Conservation (phyloP, 2,797 vertebrate genomes). For the Neostethus bicornis region DNA sequence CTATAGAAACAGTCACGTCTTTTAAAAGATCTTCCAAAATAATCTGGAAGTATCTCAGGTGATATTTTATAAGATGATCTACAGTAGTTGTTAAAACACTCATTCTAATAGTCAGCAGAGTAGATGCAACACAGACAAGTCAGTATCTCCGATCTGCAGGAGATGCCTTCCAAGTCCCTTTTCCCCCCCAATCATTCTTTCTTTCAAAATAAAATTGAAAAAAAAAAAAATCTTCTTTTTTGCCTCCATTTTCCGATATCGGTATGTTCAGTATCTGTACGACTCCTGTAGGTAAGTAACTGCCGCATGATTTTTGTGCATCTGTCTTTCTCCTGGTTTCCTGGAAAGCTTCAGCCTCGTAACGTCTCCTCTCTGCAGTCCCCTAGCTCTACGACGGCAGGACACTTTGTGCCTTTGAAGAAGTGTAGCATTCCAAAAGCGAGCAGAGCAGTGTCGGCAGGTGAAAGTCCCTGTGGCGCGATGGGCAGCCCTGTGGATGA, state of each 20-base stretch:
- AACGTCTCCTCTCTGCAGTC: slow-evolving; percentile 68
- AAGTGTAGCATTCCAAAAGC: slow-evolving; percentile 84
- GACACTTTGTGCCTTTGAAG: slow-evolving; percentile 82
- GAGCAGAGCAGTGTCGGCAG: slow-evolving; percentile 78
- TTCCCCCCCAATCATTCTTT: slow-evolving; percentile 53
- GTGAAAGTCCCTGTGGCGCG: slow-evolving; percentile 82
- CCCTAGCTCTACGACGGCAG: slow-evolving; percentile 78
- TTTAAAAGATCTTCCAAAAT: slow-evolving; percentile 76
- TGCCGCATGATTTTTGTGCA: slow-evolving; percentile 70
- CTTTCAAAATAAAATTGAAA: slow-evolving; percentile 52
- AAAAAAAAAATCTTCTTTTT: slow-evolving; percentile 35
- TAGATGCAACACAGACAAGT: slow-evolving; percentile 72
- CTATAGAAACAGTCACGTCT: slow-evolving; percentile 81
- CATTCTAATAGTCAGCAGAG: slow-evolving; percentile 75
- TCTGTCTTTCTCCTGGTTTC: slow-evolving; percentile 70
- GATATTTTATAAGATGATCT: slow-evolving; percentile 74
- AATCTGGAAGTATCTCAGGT: slow-evolving; percentile 76
- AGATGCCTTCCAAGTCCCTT: slow-evolving; percentile 62
- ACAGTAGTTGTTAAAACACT: slow-evolving; percentile 81
- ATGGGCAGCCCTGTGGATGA: slow-evolving; percentile 82
- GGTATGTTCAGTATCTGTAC: slow-evolving; percentile 77
- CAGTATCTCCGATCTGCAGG: slow-evolving; percentile 61
- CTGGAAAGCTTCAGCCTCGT: slow-evolving; percentile 75
- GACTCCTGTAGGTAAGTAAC: slow-evolving; percentile 72
- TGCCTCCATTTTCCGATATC: slow-evolving; percentile 47